Conservation (phyloP, 2,888 invertebrate genomes). For the Eurytoma californica region DNA sequence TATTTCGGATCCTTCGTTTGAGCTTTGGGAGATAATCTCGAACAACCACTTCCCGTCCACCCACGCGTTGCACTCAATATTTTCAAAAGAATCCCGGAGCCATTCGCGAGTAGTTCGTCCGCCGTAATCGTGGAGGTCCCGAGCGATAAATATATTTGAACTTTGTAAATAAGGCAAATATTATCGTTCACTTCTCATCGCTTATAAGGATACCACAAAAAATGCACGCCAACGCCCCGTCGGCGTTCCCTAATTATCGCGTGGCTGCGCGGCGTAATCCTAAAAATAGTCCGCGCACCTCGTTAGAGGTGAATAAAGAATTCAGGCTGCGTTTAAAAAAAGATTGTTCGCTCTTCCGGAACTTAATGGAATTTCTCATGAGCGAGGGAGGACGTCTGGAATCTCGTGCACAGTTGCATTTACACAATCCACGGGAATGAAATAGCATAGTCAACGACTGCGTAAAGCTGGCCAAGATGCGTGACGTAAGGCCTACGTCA, state of each 20-base stretch:
- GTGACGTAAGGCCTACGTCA: slow-evolving; percentile 4
- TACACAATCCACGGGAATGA: not conserved
- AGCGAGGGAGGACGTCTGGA: not conserved
- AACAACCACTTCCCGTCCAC: too few species aligned
- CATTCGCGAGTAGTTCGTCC: too few species aligned
- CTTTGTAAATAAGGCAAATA: slow-evolving; percentile 1
- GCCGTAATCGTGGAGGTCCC: too few species aligned
- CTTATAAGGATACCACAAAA: not conserved
- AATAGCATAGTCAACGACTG: not conserved
- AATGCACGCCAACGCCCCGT: not conserved
- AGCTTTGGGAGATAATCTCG: too few species aligned
- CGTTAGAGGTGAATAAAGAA: slow-evolving; percentile 41
- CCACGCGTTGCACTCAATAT: too few species aligned
- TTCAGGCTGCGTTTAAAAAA: slow-evolving; percentile 41
- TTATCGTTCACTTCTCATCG: slow-evolving; percentile 17
- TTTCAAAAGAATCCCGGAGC: too few species aligned
- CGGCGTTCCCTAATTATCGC: slow-evolving; percentile 34
- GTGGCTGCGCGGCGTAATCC: slow-evolving; percentile 33
- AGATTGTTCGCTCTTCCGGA: slow-evolving; percentile 17
- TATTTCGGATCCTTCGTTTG: too few species aligned
- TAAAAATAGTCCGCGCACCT: slow-evolving; percentile 43
- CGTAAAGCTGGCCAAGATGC: too few species aligned
- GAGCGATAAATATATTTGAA: too few species aligned
- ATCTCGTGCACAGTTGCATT: not conserved
- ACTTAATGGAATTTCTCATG: slow-evolving; percentile 7